Evolutionary conservation across 2,113 vertebrate genomes (phyloP), one percentile per base, ranked within the genome.

Genomic region (Phasianus colchicus): DNA sequence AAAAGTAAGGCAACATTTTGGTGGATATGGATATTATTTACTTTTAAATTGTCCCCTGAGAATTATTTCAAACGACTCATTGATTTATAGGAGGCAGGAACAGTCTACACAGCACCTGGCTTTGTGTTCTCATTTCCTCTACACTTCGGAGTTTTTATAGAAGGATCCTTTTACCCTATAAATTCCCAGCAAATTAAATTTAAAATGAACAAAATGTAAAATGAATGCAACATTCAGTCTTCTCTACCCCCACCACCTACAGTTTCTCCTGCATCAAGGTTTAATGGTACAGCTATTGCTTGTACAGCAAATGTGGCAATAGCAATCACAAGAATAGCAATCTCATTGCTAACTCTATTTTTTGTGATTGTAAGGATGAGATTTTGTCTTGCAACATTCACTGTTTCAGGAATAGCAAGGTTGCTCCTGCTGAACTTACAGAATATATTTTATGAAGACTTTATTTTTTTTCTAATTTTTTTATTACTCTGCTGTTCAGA

Each of bases 91-190:
- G 64, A 93, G 86, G 72, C 67, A 83, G 52, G 65, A 86, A 52
- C 14, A 38, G 22, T 81, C 69, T 90, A 61, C 57, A 24, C 65
- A 81, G 80, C 73, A 86, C 75, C 85, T 91, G 89, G 82, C 54
- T 93, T 95, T 93, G 85, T 12, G 0, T 89, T 95, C 87, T 93
- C 91, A 95, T 96, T 96, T 96, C 87, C 91, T 89, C 47, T 83
- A 63, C 1, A 2, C 55, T 91, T 83, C 65, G 60, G 72, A 38
- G 50, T 91, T 89, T 87, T 91, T 71, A 89, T 74, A 50, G 87
- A 93, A 85, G 27, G 60, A 92, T 92, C 64, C 75, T 32, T 88
- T 91, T 81, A 57, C 86, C 60, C 61, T 88, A 38, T 93, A 94
- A 93, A 92, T 50, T 92, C 74, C 21, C 65, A 78, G 69, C 42